Conservation (phyloP, 2,888 invertebrate species). For the Cephus runcator region DNA sequence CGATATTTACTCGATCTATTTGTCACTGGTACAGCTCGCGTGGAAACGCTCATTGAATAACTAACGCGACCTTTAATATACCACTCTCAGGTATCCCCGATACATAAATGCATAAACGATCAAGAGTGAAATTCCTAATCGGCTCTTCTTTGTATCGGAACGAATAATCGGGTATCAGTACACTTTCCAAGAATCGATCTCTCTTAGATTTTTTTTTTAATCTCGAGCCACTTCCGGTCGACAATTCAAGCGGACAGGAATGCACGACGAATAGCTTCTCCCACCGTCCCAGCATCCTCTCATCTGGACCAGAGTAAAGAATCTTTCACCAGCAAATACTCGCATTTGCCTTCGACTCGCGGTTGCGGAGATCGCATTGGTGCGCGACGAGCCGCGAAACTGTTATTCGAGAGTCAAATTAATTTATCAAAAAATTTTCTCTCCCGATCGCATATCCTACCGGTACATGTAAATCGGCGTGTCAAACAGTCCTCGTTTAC, state of each 20-base stretch:
- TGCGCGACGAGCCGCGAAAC: constrained; percentile 49
- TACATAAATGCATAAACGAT: no score
- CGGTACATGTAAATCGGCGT: background rate
- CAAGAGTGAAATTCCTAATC: no score
- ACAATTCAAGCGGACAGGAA: constrained; percentile 28
- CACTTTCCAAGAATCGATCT: no score
- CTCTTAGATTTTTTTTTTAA: constrained; percentile 13
- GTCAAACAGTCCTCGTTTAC: background rate
- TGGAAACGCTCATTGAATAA: no score
- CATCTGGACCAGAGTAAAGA: background rate
- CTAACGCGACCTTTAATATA: no score
- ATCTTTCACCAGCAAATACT: background rate
- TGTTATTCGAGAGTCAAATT: constrained; percentile 49
- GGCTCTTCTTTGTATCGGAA: no score
- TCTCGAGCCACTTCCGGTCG: constrained; percentile 40
- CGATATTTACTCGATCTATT: no score
- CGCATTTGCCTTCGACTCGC: constrained; percentile 13
- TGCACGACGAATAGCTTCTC: constrained; percentile 4
- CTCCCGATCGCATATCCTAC: background rate
- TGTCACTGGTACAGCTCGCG: no score
- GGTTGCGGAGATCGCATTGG: constrained; percentile 38
- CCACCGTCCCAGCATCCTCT: background rate
- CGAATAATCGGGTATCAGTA: no score
- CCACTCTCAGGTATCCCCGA: no score
- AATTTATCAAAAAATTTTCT: constrained; percentile 42